phyloP scores from a whole-genome alignment of 2,888 invertebrate genomes.

The Dolomedes plantarius region DNA sequence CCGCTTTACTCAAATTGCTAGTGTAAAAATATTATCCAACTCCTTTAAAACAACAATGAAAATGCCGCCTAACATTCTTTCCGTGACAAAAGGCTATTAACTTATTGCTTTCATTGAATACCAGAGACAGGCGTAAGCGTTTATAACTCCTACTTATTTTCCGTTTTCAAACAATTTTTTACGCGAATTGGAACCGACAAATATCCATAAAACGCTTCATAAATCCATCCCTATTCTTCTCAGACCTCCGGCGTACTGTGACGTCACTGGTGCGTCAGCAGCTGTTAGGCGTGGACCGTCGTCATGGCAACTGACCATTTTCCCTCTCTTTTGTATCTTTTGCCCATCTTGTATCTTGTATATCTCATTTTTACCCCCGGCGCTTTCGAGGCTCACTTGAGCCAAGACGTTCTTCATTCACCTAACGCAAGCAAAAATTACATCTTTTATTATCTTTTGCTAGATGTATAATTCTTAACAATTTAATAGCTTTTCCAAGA shows the following conservation, averaged over 20 bases:
- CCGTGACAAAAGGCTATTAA: neutral
- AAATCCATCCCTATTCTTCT: neutral
- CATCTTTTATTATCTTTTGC: no score
- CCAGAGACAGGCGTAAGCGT: no score
- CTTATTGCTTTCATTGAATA: neutral
- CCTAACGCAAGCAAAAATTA: no score
- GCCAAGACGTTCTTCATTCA: no score
- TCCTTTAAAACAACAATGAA: no score
- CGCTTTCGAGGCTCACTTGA: neutral
- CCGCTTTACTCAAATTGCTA: no score
- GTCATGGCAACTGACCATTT: slow-evolving; percentile 44
- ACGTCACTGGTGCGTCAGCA: slow-evolving; percentile 68
- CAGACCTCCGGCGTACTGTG: slow-evolving; percentile 28
- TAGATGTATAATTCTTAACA: no score
- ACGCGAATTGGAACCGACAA: neutral
- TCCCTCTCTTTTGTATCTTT: slow-evolving; percentile 47
- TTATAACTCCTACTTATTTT: neutral
- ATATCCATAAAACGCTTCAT: neutral
- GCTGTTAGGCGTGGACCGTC: slow-evolving; percentile 57
- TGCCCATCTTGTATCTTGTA: slow-evolving; percentile 26
- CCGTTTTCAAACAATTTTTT: neutral
- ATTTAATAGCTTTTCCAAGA: no score
- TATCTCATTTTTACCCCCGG: neutral
- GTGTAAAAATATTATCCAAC: no score
- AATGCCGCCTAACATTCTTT: neutral